phyloP scores from a whole-genome alignment of 2,888 invertebrate genomes.

The Esperia sulphurella region DNA sequence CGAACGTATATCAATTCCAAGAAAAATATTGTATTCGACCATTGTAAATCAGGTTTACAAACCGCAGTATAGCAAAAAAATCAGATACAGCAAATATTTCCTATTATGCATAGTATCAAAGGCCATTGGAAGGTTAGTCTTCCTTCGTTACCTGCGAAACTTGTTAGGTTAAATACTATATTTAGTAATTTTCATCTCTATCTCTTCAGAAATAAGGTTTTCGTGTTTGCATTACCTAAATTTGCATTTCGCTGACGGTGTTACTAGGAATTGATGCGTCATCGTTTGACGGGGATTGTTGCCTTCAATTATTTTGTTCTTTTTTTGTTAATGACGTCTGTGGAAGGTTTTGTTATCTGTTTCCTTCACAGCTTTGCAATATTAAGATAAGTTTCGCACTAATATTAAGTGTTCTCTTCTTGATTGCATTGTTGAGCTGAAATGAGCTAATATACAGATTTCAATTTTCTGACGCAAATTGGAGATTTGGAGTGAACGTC shows the following conservation, averaged over 20 bases:
- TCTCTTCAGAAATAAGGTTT: not conserved
- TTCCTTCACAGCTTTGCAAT: not conserved
- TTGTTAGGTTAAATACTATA: not conserved
- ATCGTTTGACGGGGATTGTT: not conserved
- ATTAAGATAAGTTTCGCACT: not conserved
- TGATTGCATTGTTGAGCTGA: too few species aligned
- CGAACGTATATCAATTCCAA: too few species aligned
- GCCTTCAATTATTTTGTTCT: not conserved
- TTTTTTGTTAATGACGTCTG: not conserved
- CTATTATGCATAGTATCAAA: slow-evolving; percentile 1
- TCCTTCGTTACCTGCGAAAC: not conserved
- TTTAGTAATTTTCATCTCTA: not conserved
- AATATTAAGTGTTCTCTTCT: not conserved
- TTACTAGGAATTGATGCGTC: slow-evolving; percentile 6
- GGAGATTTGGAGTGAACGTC: too few species aligned
- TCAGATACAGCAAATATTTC: not conserved
- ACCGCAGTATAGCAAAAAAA: not conserved
- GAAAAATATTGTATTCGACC: not conserved
- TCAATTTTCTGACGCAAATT: too few species aligned
- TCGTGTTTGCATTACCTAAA: not conserved
- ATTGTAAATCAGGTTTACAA: not conserved
- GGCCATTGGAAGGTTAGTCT: slow-evolving; percentile 1
- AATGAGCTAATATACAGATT: too few species aligned
- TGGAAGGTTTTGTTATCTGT: not conserved
- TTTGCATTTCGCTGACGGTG: not conserved